Evolutionary conservation across 2,888 invertebrate genomes (phyloP).

Genomic region (Apodemia zela): DNA sequence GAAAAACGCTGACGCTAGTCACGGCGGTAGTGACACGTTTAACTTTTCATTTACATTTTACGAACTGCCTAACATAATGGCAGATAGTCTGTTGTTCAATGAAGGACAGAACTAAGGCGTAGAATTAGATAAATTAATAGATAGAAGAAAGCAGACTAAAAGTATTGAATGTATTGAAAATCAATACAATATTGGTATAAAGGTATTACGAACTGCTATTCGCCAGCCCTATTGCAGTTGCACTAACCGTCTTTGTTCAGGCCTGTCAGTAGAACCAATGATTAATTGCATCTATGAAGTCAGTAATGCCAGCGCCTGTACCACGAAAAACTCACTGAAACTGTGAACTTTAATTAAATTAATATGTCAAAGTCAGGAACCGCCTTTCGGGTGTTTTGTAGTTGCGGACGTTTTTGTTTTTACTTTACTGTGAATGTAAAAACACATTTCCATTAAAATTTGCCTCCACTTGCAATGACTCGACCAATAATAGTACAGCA

Average conservation of each 20-base stretch:
- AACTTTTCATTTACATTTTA: no score
- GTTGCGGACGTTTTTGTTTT: conserved; percentile 31
- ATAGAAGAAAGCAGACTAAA: neutral
- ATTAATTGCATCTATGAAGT: conserved; percentile 74
- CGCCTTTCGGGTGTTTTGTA: conserved; percentile 37
- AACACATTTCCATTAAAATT: neutral
- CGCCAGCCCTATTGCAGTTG: conserved; percentile 38
- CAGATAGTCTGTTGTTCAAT: no score
- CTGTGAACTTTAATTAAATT: conserved; percentile 39
- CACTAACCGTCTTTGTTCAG: conserved; percentile 51
- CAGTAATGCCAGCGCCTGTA: conserved; percentile 49
- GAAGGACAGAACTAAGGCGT: no score
- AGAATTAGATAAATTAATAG: no score
- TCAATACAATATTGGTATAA: neutral
- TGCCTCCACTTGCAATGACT: neutral
- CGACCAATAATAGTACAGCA: no score
- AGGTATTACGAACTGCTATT: neutral
- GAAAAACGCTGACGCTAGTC: no score
- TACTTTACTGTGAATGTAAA: neutral
- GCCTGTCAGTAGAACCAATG: conserved; percentile 55
- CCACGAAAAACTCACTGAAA: conserved; percentile 53
- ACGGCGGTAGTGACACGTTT: no score
- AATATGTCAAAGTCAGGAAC: conserved; percentile 36
- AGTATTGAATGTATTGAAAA: neutral
- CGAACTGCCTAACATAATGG: no score